Percentiles rank a stretch among this genome's conserved stretches.
phyloP scores from a whole-genome alignment of 2,888 invertebrate species.

The Drosophila leonis region DNA sequence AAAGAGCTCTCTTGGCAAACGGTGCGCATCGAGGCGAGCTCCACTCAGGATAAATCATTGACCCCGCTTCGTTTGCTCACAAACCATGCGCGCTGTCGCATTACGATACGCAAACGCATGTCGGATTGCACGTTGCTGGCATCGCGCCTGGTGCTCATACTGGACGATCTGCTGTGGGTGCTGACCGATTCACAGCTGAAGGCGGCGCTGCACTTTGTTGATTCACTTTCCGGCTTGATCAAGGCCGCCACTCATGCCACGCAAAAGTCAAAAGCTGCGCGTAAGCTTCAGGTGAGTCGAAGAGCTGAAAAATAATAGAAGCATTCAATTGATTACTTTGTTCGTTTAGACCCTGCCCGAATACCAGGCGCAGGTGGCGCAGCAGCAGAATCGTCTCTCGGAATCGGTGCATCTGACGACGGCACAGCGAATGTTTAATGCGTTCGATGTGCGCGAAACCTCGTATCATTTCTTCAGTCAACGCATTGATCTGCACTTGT shows the following conservation, averaged over 20 bases:
- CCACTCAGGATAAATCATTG: slow-evolving; percentile 90
- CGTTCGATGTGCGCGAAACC: slow-evolving; percentile 98
- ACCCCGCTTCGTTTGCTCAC: slow-evolving; percentile 96
- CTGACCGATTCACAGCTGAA: slow-evolving; percentile 97
- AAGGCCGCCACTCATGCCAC: slow-evolving; percentile 92
- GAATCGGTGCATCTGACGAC: slow-evolving; percentile 83
- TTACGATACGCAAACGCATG: slow-evolving; percentile 97
- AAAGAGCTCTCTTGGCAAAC: slow-evolving; percentile 99
- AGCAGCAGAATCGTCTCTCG: slow-evolving; percentile 85
- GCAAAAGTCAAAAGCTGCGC: slow-evolving; percentile 92
- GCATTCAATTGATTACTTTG: background rate
- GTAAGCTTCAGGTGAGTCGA: slow-evolving; percentile 90
- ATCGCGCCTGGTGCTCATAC: slow-evolving; percentile 94
- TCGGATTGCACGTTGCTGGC: slow-evolving; percentile 97
- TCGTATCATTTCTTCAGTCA: slow-evolving; percentile 98
- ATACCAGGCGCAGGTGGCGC: slow-evolving; percentile 90
- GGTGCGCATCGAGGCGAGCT: slow-evolving; percentile 96
- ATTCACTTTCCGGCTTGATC: slow-evolving; percentile 93
- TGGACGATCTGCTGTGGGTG: slow-evolving; percentile 99
- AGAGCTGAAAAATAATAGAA: background rate
- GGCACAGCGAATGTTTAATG: slow-evolving; percentile 90
- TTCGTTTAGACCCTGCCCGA: slow-evolving; percentile 88
- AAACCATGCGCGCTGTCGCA: slow-evolving; percentile 96
- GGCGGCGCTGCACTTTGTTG: slow-evolving; percentile 95
- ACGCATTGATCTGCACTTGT: slow-evolving; percentile 97